A percentile compares a stretch with the other conserved stretches of the same genome.
Conservation (phyloP, 2,888 invertebrate species). For the Latheticus oryzae region DNA sequence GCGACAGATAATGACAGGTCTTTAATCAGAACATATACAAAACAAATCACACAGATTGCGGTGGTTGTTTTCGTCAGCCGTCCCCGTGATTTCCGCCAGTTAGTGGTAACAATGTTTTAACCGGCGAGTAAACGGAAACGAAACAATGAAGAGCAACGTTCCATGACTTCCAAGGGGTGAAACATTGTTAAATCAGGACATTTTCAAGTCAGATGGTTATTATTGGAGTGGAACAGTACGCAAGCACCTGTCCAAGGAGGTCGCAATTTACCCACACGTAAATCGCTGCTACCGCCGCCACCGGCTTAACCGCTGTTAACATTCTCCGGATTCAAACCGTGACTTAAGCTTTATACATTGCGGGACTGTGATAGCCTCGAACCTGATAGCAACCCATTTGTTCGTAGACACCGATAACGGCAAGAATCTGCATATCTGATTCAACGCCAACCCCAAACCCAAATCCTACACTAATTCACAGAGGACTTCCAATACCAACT, state of each 20-base stretch:
- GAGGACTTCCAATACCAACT: constrained; percentile 28
- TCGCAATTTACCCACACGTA: constrained; percentile 29
- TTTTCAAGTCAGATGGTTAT: constrained; percentile 48
- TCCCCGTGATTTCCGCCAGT: constrained; percentile 58
- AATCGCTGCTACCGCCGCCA: constrained; percentile 33
- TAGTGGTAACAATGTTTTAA: constrained; percentile 53
- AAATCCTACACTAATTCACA: constrained; percentile 40
- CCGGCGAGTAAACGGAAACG: constrained; percentile 56
- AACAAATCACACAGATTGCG: constrained; percentile 55
- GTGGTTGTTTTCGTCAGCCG: constrained; percentile 50
- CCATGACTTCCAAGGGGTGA: constrained; percentile 57
- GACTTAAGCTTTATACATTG: constrained; percentile 46
- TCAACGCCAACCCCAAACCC: constrained; percentile 38
- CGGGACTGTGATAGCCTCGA: constrained; percentile 39
- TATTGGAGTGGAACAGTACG: constrained; percentile 43
- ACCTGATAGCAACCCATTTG: constrained; percentile 47
- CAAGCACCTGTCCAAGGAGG: constrained; percentile 42
- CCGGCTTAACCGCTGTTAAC: constrained; percentile 44
- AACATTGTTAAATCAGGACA: constrained; percentile 55
- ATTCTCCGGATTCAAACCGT: constrained; percentile 42
- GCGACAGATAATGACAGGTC: constrained; percentile 48
- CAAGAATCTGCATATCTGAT: constrained; percentile 49
- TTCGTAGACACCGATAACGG: constrained; percentile 47
- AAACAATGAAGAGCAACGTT: constrained; percentile 58
- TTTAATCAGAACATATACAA: constrained; percentile 44